Evolutionary conservation across 1,140 invertebrate species (phyloP).

Genomic region (Leptopilina boulardi): DNA sequence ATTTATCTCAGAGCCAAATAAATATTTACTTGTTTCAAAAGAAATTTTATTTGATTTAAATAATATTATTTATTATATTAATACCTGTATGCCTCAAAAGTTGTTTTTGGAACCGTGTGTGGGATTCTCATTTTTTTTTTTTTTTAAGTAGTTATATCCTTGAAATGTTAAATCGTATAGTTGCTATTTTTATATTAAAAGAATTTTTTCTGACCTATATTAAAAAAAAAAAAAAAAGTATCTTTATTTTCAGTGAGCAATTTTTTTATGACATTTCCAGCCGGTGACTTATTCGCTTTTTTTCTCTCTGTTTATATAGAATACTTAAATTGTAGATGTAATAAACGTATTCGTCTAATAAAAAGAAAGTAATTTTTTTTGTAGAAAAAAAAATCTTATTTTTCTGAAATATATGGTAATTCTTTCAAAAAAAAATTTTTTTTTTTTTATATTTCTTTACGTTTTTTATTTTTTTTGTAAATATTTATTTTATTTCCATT

Average conservation of each 20-base stretch:
- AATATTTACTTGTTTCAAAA: too few relatives aligned
- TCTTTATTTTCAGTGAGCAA: neutral
- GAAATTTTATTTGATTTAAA: too few relatives aligned
- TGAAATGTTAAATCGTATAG: neutral
- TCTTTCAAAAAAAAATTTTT: too few relatives aligned
- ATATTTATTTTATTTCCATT: too few relatives aligned
- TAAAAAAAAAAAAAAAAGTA: neutral
- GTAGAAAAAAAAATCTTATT: too few relatives aligned
- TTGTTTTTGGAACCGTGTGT: conserved; percentile 55
- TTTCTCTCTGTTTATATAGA: neutral
- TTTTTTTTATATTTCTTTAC: too few relatives aligned
- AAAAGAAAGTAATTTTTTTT: neutral
- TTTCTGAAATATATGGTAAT: too few relatives aligned
- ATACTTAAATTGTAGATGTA: neutral
- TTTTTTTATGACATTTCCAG: conserved; percentile 1
- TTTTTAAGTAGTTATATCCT: conserved; percentile 29
- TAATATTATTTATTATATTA: too few relatives aligned
- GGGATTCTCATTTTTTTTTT: conserved; percentile 63
- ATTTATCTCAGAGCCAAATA: too few relatives aligned
- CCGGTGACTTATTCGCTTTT: neutral
- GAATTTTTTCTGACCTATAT: neutral
- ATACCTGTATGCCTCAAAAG: conserved; percentile 61
- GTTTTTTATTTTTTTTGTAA: too few relatives aligned
- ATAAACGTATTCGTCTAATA: neutral
- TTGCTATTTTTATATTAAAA: neutral